Percentiles rank a stretch among this genome's conserved stretches.
Evolutionary conservation across 2,888 invertebrate species (phyloP).

Genomic region (Drosophila meridionalis): DNA sequence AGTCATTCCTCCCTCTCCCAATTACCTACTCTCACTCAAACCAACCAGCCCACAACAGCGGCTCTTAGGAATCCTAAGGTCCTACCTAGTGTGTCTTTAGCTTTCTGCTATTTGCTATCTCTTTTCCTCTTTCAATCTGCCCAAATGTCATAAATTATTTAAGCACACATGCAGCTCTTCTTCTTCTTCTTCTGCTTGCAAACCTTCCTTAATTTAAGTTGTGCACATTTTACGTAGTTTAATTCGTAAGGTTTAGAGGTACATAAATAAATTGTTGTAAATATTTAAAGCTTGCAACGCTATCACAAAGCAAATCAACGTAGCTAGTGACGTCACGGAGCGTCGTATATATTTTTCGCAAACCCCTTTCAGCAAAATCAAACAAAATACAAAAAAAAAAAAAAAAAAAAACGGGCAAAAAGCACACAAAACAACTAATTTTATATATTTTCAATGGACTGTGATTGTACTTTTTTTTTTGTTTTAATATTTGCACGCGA

Average conservation of each 20-base stretch:
- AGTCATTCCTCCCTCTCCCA: constrained; percentile 45
- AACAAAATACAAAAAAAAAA: neutral
- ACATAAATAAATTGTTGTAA: constrained; percentile 72
- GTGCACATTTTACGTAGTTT: constrained; percentile 62
- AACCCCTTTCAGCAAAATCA: constrained; percentile 42
- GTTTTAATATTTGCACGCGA: constrained; percentile 61
- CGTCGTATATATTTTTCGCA: constrained; percentile 37
- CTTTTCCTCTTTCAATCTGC: constrained; percentile 24
- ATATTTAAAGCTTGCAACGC: constrained; percentile 58
- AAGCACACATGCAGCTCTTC: constrained; percentile 60
- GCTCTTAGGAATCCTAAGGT: constrained; percentile 45
- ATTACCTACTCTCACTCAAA: neutral
- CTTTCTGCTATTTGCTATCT: constrained; percentile 15
- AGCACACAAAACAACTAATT: constrained; percentile 67
- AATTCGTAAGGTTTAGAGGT: constrained; percentile 80
- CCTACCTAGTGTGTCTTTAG: constrained; percentile 25
- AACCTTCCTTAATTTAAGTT: constrained; percentile 55
- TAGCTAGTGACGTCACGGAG: constrained; percentile 23
- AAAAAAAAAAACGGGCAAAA: constrained; percentile 40
- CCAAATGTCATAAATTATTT: constrained; percentile 78
- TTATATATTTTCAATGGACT: constrained; percentile 77
- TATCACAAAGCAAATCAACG: constrained; percentile 47
- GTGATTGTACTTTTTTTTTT: constrained; percentile 77
- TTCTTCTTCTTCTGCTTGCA: constrained; percentile 20
- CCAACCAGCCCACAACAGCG: too few species aligned